Conservation (phyloP, 23 tunicate genomes). For the Ascidia mentula region DNA sequence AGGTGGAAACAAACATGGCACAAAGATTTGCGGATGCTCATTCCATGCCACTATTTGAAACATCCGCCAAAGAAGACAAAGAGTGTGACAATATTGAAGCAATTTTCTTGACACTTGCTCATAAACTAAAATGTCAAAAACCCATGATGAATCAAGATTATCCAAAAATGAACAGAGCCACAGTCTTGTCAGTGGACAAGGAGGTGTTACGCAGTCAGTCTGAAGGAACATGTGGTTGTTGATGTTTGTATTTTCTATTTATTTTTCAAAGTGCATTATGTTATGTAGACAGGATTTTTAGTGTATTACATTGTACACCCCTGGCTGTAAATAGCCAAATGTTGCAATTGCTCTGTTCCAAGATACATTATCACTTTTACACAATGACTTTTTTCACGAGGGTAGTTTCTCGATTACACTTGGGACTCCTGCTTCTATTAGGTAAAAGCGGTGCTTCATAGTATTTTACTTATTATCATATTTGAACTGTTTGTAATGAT, state of each 20-base stretch:
- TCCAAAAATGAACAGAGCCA: conserved; percentile 87
- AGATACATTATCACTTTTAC: too few relatives aligned
- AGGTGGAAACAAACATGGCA: conserved; percentile 82
- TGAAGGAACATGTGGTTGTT: conserved; percentile 34
- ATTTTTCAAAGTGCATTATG: background rate
- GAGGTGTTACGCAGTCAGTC: conserved; percentile 57
- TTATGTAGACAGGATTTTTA: background rate
- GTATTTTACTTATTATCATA: too few relatives aligned
- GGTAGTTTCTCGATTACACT: too few relatives aligned
- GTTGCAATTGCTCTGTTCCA: too few relatives aligned
- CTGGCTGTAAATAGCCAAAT: too few relatives aligned
- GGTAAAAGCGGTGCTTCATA: too few relatives aligned
- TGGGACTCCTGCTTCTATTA: too few relatives aligned
- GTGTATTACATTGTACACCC: too few relatives aligned
- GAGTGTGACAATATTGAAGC: conserved; percentile 81
- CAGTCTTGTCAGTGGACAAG: conserved; percentile 85
- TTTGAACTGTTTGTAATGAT: too few relatives aligned
- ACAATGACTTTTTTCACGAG: too few relatives aligned
- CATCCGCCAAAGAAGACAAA: conserved; percentile 79
- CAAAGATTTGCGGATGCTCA: conserved; percentile 93
- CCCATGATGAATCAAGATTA: conserved; percentile 85
- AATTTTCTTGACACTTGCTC: conserved; percentile 93
- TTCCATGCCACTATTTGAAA: conserved; percentile 93
- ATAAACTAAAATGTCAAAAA: conserved; percentile 85
- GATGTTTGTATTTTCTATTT: conserved; percentile 3